phyloP scores from a whole-genome alignment of 1,140 invertebrate genomes.

The Campoletis sonorensis region DNA sequence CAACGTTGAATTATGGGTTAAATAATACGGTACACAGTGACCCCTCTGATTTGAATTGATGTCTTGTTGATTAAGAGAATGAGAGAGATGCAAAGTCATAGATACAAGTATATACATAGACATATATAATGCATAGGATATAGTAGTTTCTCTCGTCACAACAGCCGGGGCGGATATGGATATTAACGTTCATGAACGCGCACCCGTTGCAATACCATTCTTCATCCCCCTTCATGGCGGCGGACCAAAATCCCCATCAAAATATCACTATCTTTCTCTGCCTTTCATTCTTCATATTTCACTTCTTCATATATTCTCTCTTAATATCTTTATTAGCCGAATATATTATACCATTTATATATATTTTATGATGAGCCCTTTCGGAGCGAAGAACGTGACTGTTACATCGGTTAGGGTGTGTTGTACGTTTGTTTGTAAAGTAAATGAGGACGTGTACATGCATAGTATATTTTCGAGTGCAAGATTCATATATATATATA shows the following conservation, averaged over 20 bases:
- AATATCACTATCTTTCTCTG: background rate
- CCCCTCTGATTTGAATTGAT: constrained; percentile 42
- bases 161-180: constrained; percentile 42
- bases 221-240: constrained; percentile 27
- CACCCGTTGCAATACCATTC: constrained; percentile 30
- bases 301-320: background rate
- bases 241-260: constrained; percentile 11
- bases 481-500: background rate
- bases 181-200: constrained; percentile 47
- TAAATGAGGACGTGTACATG: constrained; percentile 6
- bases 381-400: constrained; percentile 19
- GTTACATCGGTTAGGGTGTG: background rate
- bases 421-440: constrained; percentile 27
- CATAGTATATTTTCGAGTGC: background rate
- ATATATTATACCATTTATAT: constrained; percentile 41
- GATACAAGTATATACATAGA: constrained; percentile 17
- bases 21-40: constrained; percentile 21
- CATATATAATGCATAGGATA: background rate
- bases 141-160: constrained; percentile 17
- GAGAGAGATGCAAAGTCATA: constrained; percentile 22
- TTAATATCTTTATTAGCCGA: constrained; percentile 41
- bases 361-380: constrained; percentile 17
- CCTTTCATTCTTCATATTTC: background rate
- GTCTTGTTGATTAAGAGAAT: constrained; percentile 43
- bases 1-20: constrained; percentile 12